Evolutionary conservation across 2,888 invertebrate genomes (phyloP).

Genomic region (Hirtodrosophila cameraria): DNA sequence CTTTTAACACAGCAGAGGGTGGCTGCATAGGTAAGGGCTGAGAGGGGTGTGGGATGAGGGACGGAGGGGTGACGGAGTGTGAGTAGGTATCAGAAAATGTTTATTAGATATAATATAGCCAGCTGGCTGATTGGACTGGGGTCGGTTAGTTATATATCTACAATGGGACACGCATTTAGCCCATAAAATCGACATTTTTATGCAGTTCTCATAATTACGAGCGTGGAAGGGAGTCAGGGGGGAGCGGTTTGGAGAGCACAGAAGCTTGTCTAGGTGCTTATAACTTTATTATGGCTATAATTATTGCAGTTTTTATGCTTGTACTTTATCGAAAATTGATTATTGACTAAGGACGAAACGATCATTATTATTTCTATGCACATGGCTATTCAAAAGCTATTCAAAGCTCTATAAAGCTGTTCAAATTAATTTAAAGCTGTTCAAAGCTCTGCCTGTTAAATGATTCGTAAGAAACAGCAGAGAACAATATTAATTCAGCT

Average conservation of each 20-base stretch:
- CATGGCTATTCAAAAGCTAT: too few species aligned
- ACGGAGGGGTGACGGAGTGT: not conserved
- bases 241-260: not conserved
- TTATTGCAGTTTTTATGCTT: conserved; percentile 49
- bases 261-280: conserved; percentile 15
- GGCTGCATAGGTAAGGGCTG: too few species aligned
- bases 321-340: conserved; percentile 54
- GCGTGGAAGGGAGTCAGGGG: not conserved
- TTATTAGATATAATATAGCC: conserved; percentile 68
- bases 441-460: too few species aligned
- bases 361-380: too few species aligned
- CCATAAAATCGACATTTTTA: conserved; percentile 72
- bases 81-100: conserved; percentile 58
- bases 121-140: conserved; percentile 10
- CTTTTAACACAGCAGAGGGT: conserved; percentile 29
- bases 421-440: too few species aligned
- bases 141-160: not conserved
- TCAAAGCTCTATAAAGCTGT: too few species aligned
- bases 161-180: conserved; percentile 69
- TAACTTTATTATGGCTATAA: conserved; percentile 44
- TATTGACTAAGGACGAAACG: conserved; percentile 2
- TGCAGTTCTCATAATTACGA: conserved; percentile 52
- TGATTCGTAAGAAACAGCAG: too few species aligned
- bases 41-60: not conserved
- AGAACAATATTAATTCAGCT: too few species aligned